Evolutionary conservation across 2,113 vertebrate species (phyloP).

Genomic region (Hemiscyllium ocellatum): DNA sequence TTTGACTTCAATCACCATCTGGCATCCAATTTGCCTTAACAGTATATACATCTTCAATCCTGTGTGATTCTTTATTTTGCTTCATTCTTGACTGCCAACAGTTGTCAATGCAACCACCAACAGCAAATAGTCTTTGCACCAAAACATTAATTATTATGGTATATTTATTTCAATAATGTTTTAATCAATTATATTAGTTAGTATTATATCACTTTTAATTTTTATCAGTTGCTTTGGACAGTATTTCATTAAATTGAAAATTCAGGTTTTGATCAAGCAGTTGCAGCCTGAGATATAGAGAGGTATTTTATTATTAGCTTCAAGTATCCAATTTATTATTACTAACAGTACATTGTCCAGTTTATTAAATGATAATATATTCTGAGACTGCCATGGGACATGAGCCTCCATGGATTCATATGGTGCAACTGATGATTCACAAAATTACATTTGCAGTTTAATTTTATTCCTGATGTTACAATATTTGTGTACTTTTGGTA

Average conservation of each 20-base stretch:
- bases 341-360: not conserved
- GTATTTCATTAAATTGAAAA: not conserved
- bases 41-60: not conserved
- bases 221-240: not conserved
- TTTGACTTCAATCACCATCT: not conserved
- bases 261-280: not conserved
- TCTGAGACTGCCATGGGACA: not conserved
- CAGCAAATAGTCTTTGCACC: not conserved
- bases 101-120: not conserved
- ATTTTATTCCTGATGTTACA: not conserved
- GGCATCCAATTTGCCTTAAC: not conserved
- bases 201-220: not conserved
- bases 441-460: not conserved
- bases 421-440: not conserved
- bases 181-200: not conserved
- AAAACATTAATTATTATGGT: not conserved
- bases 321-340: not conserved
- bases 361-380: not conserved
- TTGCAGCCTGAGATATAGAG: not conserved
- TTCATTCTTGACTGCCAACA: not conserved
- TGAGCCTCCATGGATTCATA: not conserved
- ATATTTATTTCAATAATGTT: not conserved
- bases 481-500: not conserved
- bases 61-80: not conserved
- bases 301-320: not conserved